Percentiles rank a stretch among this genome's conserved stretches.
Evolutionary conservation across 2,113 vertebrate genomes (phyloP).

Genomic region (Dissostichus mawsoni): DNA sequence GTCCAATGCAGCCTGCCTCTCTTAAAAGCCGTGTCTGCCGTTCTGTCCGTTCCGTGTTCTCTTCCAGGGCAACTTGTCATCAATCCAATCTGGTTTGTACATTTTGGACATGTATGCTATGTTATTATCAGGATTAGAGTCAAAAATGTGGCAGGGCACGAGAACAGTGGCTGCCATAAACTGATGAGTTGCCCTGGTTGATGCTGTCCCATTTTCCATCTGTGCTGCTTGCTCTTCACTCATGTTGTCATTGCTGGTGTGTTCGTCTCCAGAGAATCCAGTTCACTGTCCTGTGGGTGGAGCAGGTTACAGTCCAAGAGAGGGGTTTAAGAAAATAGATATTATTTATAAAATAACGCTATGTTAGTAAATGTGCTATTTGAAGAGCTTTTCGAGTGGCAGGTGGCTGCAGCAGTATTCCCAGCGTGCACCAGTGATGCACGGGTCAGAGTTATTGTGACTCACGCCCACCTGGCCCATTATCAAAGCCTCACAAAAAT

Average conservation of each 20-base stretch:
- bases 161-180: neutral
- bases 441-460: no score
- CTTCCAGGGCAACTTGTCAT: constrained; percentile 59
- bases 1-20: constrained; percentile 40
- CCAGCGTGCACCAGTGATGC: neutral
- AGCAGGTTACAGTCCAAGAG: constrained; percentile 9
- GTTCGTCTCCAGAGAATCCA: constrained; percentile 30
- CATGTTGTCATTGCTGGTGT: constrained; percentile 50
- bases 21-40: constrained; percentile 36
- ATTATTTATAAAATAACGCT: neutral
- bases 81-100: constrained; percentile 7
- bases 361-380: neutral
- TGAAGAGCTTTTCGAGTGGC: neutral
- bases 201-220: constrained; percentile 20
- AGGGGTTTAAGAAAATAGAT: neutral
- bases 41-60: constrained; percentile 35
- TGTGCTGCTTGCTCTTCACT: constrained; percentile 62
- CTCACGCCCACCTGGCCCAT: no score
- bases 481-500: no score
- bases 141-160: neutral
- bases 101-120: neutral
- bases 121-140: neutral
- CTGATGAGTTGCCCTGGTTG: constrained; percentile 60
- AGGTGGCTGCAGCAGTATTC: neutral
- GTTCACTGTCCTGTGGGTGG: constrained; percentile 5